phyloP scores from a whole-genome alignment of 1,140 invertebrate species.

The Ooceraea biroi region DNA sequence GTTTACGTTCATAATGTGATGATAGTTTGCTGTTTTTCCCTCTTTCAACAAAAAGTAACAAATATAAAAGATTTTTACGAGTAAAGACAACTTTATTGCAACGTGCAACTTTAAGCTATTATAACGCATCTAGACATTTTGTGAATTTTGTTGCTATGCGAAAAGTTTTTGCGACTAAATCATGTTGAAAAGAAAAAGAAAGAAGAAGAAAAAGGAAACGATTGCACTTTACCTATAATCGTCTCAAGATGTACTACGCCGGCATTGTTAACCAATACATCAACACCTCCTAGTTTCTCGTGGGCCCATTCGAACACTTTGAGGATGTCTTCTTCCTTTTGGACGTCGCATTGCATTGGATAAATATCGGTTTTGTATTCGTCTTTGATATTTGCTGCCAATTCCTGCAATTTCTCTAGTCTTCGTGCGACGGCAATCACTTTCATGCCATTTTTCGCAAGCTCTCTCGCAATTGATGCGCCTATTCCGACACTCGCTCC shows the following conservation, averaged over 20 bases:
- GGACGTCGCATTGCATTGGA: constrained; percentile 87
- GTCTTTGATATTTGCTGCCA: neutral
- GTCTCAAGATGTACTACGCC: constrained; percentile 76
- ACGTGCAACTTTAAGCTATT: neutral
- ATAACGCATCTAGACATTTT: too few relatives aligned
- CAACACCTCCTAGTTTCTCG: constrained; percentile 87
- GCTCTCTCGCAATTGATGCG: constrained; percentile 85
- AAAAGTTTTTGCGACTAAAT: neutral
- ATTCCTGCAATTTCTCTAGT: constrained; percentile 82
- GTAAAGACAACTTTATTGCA: neutral
- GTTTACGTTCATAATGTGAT: constrained; percentile 89
- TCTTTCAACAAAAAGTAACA: constrained; percentile 62
- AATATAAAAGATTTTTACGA: neutral
- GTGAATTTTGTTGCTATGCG: neutral
- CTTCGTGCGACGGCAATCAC: constrained; percentile 88
- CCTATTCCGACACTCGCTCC: constrained; percentile 92
- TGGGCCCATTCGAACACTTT: constrained; percentile 88
- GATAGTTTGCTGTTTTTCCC: constrained; percentile 82
- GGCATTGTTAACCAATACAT: constrained; percentile 91
- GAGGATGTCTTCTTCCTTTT: constrained; percentile 88
- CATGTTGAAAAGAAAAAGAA: neutral
- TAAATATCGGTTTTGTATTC: constrained; percentile 72
- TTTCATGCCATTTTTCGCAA: constrained; percentile 88
- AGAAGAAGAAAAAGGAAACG: neutral
- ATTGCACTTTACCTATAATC: constrained; percentile 63